Conservation (phyloP, 2,113 vertebrate species). For the Myrmecobius fasciatus region DNA sequence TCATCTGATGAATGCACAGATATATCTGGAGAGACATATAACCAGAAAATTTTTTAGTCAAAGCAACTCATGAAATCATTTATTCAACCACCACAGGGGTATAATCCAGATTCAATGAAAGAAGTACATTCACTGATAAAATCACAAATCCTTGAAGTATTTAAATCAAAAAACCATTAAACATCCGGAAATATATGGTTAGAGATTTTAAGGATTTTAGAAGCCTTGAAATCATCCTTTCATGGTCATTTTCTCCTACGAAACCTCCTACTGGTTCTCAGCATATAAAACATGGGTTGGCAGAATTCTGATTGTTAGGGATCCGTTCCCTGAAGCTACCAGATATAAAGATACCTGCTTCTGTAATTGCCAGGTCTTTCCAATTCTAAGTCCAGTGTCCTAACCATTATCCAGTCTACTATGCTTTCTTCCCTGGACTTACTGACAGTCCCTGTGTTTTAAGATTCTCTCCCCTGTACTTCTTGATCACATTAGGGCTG, state of each 20-base stretch:
- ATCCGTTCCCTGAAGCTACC: background rate
- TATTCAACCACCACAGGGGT: background rate
- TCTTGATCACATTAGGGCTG: background rate
- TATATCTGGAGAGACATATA: background rate
- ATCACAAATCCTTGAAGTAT: background rate
- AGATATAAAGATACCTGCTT: background rate
- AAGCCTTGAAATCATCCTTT: background rate
- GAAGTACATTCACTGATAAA: background rate
- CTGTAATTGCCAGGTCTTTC: background rate
- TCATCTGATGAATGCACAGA: background rate
- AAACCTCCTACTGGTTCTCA: background rate
- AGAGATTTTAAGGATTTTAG: background rate
- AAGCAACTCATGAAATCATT: background rate
- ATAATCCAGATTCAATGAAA: background rate
- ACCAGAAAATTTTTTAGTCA: background rate
- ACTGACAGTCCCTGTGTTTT: background rate
- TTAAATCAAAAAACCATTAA: background rate
- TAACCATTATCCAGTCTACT: background rate
- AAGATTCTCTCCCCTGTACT: background rate
- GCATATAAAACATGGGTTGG: background rate
- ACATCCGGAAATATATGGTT: background rate
- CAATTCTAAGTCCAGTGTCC: background rate
- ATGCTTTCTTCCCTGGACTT: background rate
- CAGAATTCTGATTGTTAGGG: background rate
- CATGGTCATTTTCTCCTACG: background rate